Evolutionary conservation across 2,888 invertebrate species (phyloP).

Genomic region (Dione juno): DNA sequence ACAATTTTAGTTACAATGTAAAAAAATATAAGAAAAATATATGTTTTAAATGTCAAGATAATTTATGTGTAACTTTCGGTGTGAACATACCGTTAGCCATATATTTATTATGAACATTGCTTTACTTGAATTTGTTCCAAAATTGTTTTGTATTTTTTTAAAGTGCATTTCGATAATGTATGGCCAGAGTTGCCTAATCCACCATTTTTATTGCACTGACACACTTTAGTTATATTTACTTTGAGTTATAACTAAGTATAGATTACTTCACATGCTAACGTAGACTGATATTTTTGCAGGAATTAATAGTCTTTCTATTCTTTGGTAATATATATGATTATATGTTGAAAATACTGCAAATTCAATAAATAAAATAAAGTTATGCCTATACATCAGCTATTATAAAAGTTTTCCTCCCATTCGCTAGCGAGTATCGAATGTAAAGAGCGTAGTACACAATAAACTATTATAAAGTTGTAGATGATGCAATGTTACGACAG

Average conservation of each 20-base stretch:
- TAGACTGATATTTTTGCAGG: not conserved
- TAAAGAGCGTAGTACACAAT: conserved; percentile 17
- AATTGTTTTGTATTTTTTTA: conserved; percentile 32
- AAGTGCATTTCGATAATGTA: conserved; percentile 39
- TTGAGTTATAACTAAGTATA: not conserved
- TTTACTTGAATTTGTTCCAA: conserved; percentile 39
- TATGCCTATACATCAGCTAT: not conserved
- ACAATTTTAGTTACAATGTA: not conserved
- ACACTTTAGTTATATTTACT: conserved; percentile 31
- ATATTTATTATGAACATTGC: conserved; percentile 23
- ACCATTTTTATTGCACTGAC: conserved; percentile 41
- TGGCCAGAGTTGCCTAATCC: conserved; percentile 34
- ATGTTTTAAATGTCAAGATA: not conserved
- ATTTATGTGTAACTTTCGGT: not conserved
- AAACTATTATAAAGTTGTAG: conserved; percentile 32
- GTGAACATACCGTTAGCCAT: conserved; percentile 3
- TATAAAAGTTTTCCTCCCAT: not conserved
- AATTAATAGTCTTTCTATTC: too few species aligned
- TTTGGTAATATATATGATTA: too few species aligned
- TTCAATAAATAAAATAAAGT: not conserved
- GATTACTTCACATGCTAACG: not conserved
- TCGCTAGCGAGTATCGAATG: conserved; percentile 16
- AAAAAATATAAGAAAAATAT: not conserved
- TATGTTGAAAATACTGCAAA: not conserved
- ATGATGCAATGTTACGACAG: conserved; percentile 34